Evolutionary conservation across 2,888 invertebrate genomes (phyloP).

Genomic region (Catocala nupta): DNA sequence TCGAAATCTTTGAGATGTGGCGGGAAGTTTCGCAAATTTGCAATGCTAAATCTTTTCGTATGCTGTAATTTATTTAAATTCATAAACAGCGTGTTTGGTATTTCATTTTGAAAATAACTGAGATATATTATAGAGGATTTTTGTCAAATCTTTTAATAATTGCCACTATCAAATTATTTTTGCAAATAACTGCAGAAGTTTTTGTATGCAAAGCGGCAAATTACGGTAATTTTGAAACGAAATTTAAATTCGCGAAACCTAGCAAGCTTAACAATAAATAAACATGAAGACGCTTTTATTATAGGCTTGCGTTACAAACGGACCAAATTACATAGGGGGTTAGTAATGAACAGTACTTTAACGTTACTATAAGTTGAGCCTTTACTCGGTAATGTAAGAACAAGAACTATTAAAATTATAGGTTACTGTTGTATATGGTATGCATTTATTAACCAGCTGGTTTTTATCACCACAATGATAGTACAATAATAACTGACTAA

Average conservation of each 20-base stretch:
- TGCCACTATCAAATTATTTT: too few relatives aligned
- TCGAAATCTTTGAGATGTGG: neutral
- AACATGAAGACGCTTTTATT: constrained; percentile 32
- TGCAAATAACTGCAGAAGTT: too few relatives aligned
- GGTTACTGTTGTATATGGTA: neutral
- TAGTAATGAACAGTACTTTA: constrained; percentile 18
- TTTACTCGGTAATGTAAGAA: neutral
- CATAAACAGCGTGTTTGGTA: too few relatives aligned
- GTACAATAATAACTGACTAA: neutral
- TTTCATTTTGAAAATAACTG: too few relatives aligned
- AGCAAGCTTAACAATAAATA: constrained; percentile 31
- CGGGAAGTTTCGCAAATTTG: too few relatives aligned
- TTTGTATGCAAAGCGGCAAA: constrained; percentile 2
- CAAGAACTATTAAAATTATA: constrained; percentile 3
- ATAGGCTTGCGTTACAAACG: constrained; percentile 9
- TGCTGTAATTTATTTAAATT: too few relatives aligned
- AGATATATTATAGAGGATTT: too few relatives aligned
- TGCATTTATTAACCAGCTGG: neutral
- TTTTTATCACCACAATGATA: neutral
- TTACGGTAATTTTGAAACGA: neutral
- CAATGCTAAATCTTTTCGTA: too few relatives aligned
- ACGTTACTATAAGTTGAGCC: neutral
- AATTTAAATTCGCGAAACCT: neutral
- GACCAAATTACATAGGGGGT: constrained; percentile 30
- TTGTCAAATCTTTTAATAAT: too few relatives aligned